phyloP scores from a whole-genome alignment of 2,888 invertebrate species.

The Troides oblongomaculatus region DNA sequence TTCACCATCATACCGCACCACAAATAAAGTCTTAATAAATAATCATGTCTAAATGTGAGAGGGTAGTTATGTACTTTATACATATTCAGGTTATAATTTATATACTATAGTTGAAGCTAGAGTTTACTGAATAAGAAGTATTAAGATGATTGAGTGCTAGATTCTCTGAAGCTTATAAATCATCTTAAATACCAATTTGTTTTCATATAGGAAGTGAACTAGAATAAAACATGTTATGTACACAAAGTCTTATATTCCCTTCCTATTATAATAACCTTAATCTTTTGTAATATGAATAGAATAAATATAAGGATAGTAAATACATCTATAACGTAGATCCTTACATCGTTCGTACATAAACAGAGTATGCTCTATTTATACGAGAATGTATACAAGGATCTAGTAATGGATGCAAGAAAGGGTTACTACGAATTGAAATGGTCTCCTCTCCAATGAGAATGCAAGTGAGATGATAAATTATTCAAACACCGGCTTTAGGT shows the following conservation, averaged over 20 bases:
- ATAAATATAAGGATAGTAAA: not conserved
- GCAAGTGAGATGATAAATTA: conserved; percentile 57
- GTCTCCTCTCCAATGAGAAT: conserved; percentile 37
- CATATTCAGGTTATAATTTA: not conserved
- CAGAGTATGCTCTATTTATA: not conserved
- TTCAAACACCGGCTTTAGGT: conserved; percentile 52
- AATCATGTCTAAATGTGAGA: too few relatives aligned
- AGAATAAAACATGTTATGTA: not conserved
- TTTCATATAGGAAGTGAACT: not conserved
- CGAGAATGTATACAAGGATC: too few relatives aligned
- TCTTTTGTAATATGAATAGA: not conserved
- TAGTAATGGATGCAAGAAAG: conserved; percentile 3
- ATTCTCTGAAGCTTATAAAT: not conserved
- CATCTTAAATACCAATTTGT: not conserved
- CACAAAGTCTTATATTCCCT: not conserved
- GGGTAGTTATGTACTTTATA: too few relatives aligned
- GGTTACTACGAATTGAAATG: conserved; percentile 9
- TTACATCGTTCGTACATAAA: not conserved
- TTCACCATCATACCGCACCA: too few relatives aligned
- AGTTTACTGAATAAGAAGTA: not conserved
- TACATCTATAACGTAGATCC: not conserved
- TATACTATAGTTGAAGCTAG: not conserved
- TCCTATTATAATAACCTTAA: not conserved
- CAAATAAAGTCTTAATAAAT: too few relatives aligned
- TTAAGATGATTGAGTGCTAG: not conserved